phyloP scores from a whole-genome alignment of 2,113 vertebrate genomes.

The Plectropomus leopardus region DNA sequence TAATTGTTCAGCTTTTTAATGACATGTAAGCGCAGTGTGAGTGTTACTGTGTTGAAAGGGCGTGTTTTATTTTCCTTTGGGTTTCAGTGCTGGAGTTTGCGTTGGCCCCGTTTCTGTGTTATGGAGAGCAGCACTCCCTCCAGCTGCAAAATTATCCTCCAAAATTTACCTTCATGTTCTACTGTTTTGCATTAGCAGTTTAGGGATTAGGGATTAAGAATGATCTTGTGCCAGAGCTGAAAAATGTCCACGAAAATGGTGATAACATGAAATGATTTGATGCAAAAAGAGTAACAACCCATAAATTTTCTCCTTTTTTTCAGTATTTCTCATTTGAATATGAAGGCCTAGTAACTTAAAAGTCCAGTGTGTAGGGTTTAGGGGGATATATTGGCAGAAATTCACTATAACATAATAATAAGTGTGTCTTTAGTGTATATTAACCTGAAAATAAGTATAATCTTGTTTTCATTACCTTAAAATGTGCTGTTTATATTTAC shows the following conservation, averaged over 20 bases:
- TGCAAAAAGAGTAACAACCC: neutral
- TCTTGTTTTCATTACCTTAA: too few species aligned
- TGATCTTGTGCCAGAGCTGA: neutral
- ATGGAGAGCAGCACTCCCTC: slow-evolving; percentile 11
- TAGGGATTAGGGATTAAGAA: neutral
- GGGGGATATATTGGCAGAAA: too few species aligned
- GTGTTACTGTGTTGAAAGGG: slow-evolving; percentile 25
- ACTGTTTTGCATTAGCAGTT: slow-evolving; percentile 22
- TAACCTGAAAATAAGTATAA: too few species aligned
- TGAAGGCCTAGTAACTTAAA: too few species aligned
- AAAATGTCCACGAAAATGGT: neutral
- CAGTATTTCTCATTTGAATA: too few species aligned
- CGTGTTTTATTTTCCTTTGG: slow-evolving; percentile 46
- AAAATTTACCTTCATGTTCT: slow-evolving; percentile 27
- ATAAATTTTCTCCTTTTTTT: neutral
- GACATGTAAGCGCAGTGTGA: slow-evolving; percentile 34
- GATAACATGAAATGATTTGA: neutral
- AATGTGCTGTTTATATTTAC: too few species aligned
- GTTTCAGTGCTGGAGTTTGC: slow-evolving; percentile 27
- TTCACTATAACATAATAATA: too few species aligned
- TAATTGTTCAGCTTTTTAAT: slow-evolving; percentile 45
- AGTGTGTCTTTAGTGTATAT: too few species aligned
- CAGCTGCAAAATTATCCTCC: slow-evolving; percentile 37
- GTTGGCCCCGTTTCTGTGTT: slow-evolving; percentile 17
- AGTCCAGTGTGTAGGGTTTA: too few species aligned